A percentile compares a stretch with the other conserved stretches of the same genome.
Evolutionary conservation across 2,888 invertebrate genomes (phyloP).

Genomic region (Xanthia icteritia): DNA sequence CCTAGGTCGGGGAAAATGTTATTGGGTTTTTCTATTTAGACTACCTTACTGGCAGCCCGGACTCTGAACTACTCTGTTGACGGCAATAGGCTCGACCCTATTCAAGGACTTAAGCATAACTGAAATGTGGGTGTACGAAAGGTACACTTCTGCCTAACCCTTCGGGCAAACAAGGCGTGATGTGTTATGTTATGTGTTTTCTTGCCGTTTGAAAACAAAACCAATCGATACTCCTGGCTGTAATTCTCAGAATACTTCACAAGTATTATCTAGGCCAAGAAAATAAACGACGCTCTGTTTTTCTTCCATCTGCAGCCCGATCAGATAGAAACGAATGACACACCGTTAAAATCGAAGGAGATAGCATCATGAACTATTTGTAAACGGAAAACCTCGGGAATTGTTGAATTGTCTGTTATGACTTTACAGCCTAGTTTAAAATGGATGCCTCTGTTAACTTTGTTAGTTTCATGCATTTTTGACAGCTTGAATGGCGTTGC

Average conservation of each 20-base stretch:
- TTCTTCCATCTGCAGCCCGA: conserved; percentile 30
- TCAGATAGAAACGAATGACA: conserved; percentile 47
- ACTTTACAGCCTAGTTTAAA: conserved; percentile 20
- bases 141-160: too few species aligned
- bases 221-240: not conserved
- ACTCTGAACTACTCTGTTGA: too few species aligned
- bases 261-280: conserved; percentile 16
- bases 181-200: too few species aligned
- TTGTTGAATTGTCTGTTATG: conserved; percentile 13
- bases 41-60: too few species aligned
- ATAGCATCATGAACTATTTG: conserved; percentile 40
- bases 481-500: not conserved
- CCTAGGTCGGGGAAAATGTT: too few species aligned
- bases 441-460: not conserved
- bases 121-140: too few species aligned
- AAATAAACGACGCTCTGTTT: conserved; percentile 41
- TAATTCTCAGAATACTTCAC: conserved; percentile 17
- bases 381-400: conserved; percentile 2
- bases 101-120: too few species aligned
- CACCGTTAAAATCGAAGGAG: conserved; percentile 35
- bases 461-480: conserved; percentile 20
- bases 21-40: too few species aligned
- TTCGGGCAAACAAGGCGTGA: too few species aligned
- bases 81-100: too few species aligned
- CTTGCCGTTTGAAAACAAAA: not conserved